Evolutionary conservation across 2,797 vertebrate genomes (phyloP).

Genomic region (Pristis pectinata): DNA sequence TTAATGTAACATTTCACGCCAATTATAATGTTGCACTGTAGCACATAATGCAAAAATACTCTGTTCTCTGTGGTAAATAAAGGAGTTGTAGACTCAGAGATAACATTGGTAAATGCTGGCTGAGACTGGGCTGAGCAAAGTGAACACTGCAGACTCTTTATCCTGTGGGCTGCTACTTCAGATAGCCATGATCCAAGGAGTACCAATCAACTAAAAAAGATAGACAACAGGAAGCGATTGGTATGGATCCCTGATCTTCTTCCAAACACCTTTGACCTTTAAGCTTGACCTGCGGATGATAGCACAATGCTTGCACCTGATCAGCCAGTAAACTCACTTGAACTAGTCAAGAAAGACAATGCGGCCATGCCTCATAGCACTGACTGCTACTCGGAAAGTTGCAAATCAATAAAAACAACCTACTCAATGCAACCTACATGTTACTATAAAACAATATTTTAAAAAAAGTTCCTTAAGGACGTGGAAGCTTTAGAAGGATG

Average conservation of each 20-base stretch:
- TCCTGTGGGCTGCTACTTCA: conserved; percentile 72
- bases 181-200: conserved; percentile 71
- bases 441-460: neutral
- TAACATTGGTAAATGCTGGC: conserved; percentile 68
- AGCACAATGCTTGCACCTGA: conserved; percentile 69
- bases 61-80: neutral
- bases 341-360: conserved; percentile 59
- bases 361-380: conserved; percentile 49
- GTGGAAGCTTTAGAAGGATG: no score
- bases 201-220: conserved; percentile 71
- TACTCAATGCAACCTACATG: neutral
- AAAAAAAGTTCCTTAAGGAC: neutral
- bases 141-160: conserved; percentile 69
- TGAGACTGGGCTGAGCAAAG: conserved; percentile 69
- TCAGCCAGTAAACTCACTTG: conserved; percentile 70
- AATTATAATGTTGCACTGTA: conserved; percentile 12
- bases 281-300: conserved; percentile 70
- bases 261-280: conserved; percentile 66
- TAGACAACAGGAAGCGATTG: conserved; percentile 74
- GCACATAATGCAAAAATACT: neutral
- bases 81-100: conserved; percentile 54
- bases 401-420: conserved; percentile 48
- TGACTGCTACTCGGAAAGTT: conserved; percentile 59
- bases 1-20: neutral
- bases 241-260: conserved; percentile 67